These are phyloP conservation scores for Ceratosolen fusciceps DNA, from an alignment of 1,140 invertebrate genomes.

Conservation along the genomic window DNA sequence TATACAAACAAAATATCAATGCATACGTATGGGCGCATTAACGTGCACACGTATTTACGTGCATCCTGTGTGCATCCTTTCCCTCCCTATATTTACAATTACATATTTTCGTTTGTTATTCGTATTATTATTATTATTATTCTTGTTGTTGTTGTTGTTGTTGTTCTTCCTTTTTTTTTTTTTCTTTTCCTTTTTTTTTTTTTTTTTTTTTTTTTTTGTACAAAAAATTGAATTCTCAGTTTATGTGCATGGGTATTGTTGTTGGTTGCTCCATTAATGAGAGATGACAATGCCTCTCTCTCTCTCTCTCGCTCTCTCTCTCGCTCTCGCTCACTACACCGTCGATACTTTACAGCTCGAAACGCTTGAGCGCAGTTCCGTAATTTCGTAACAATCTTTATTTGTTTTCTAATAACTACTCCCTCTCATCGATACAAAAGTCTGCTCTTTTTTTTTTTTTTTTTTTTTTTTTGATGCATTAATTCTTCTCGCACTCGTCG, in stretches of 20 bases:
- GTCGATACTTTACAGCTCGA: constrained; percentile 33
- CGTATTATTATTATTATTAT: too few species aligned
- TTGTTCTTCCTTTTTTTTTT: too few species aligned
- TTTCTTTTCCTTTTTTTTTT: too few species aligned
- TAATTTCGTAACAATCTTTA: constrained; percentile 39
- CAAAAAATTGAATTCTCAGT: constrained; percentile 52
- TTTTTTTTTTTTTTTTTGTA: constrained; percentile 55
- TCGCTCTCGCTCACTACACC: too few species aligned
- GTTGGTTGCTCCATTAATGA: constrained; percentile 17
- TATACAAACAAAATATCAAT: constrained; percentile 42
- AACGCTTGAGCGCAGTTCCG: constrained; percentile 8
- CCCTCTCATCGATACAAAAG: constrained; percentile 50
- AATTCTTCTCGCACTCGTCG: constrained; percentile 27
- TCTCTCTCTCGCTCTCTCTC: too few species aligned
- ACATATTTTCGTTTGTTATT: constrained; percentile 52
- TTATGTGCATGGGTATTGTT: constrained; percentile 36
- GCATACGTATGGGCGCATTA: not conserved
- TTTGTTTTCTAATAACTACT: constrained; percentile 35
- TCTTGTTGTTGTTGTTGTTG: too few species aligned
- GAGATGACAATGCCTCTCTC: constrained; percentile 45
- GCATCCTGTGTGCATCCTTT: constrained; percentile 62
- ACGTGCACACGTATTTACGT: constrained; percentile 38
- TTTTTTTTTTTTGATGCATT: too few species aligned
- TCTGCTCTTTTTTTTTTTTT: constrained; percentile 41
- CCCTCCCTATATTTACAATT: constrained; percentile 54